Base-by-base conservation (phyloP, 2,888 invertebrate species). In the Odiellus spinosus region DNA sequence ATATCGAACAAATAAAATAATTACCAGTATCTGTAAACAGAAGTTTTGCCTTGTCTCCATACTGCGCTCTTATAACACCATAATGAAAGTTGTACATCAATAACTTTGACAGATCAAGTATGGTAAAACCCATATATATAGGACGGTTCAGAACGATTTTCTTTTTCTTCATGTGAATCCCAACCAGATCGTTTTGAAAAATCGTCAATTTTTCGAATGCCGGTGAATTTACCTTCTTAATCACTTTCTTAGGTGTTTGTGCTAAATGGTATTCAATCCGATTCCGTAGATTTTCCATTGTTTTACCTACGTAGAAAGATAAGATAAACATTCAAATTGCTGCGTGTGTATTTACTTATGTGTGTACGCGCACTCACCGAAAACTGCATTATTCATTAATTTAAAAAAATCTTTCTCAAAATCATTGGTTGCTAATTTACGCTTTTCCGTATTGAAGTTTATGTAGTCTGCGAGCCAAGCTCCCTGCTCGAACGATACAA, bases 241-340 rank as follows among this genome's bases (percentile, higher is more conserved):
- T n/a, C 2, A 15, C n/a, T 47, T 52, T 54, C 34, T 42, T 36
- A 10, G 14, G 38, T n/a, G 34, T 42, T n/a, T 39, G 42, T 2
- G 52, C 51, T 15, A 63, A 40, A 21, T 53, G 45, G 1, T 71
- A 56, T 53, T 63, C 59, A 14, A 59, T 55, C 41, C 59, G 55
- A 39, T 65, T 66, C 26, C 61, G 51, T 11, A 64, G 60, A 57
- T 67, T 67, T 55, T 66, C 66, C 60, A 67, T 65, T 2, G 63
- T 63, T 57, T 67, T n/a, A n/a, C n/a, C n/a, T n/a, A n/a, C n/a
- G n/a, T n/a, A n/a, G n/a, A n/a, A n/a, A n/a, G n/a, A n/a, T n/a
- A n/a, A n/a, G n/a, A n/a, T n/a, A n/a, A n/a, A n/a, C n/a, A n/a
- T n/a, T n/a, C n/a, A n/a, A n/a, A n/a, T n/a, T n/a, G n/a, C n/a